Conservation (phyloP, 2,888 invertebrate genomes). For the Drosophila kambysellisi region DNA sequence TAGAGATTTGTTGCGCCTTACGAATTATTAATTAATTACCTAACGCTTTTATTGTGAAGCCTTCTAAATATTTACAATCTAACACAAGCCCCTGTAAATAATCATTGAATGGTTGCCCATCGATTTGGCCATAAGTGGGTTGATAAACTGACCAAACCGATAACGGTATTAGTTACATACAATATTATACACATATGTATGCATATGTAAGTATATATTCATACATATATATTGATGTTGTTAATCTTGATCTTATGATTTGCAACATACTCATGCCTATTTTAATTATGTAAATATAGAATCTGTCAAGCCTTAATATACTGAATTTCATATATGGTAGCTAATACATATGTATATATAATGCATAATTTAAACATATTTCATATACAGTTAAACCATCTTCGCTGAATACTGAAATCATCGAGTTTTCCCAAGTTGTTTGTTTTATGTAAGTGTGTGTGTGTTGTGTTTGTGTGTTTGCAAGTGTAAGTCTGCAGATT, state of each 20-base stretch:
- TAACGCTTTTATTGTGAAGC: conserved; percentile 56
- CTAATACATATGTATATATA: conserved; percentile 56
- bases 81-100: conserved; percentile 81
- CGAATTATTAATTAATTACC: conserved; percentile 43
- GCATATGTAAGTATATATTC: conserved; percentile 22
- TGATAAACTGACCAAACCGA: conserved; percentile 43
- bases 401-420: conserved; percentile 80
- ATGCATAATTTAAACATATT: conserved; percentile 50
- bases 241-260: conserved; percentile 43
- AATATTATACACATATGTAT: conserved; percentile 15
- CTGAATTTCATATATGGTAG: conserved; percentile 57
- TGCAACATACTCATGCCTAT: conserved; percentile 43
- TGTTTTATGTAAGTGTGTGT: conserved; percentile 22
- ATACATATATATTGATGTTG: conserved; percentile 26
- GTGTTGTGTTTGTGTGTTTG: conserved; percentile 10
- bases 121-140: conserved; percentile 32
- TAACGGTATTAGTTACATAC: conserved; percentile 25
- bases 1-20: conserved; percentile 62
- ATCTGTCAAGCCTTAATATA: conserved; percentile 74
- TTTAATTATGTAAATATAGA: conserved; percentile 62
- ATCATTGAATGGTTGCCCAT: conserved; percentile 59
- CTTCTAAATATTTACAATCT: conserved; percentile 70
- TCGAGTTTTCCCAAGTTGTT: conserved; percentile 61
- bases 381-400: conserved; percentile 63
- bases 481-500: conserved; percentile 19